These are phyloP conservation scores for Dunckerocampus dactyliophorus DNA, from an alignment of 2,113 vertebrate species.

Conservation along the genomic window DNA sequence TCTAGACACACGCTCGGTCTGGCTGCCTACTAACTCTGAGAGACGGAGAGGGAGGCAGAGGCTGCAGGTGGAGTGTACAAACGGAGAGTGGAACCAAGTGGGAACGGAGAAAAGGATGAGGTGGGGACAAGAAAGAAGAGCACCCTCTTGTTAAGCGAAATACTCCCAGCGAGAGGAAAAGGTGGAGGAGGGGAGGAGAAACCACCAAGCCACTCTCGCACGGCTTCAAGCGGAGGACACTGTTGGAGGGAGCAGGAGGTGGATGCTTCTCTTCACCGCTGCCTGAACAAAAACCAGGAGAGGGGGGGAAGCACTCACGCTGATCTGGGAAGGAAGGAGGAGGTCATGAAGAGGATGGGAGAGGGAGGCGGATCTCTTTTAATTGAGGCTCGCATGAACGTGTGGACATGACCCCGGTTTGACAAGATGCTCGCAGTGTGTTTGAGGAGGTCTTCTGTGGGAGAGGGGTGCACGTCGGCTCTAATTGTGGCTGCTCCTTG, in stretches of 20 bases:
- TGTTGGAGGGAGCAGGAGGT: conserved; percentile 17
- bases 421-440: conserved; percentile 50
- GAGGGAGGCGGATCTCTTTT: conserved; percentile 23
- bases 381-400: conserved; percentile 44
- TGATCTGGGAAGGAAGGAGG: conserved; percentile 5
- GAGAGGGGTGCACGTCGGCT: conserved; percentile 40
- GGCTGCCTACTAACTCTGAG: conserved; percentile 56
- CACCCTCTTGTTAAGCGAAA: conserved; percentile 37
- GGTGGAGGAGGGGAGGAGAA: conserved; percentile 33
- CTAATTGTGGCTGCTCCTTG: conserved; percentile 24
- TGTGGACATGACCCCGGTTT: conserved; percentile 37
- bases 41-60: conserved; percentile 46
- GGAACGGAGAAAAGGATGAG: conserved; percentile 51
- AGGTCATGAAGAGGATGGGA: conserved; percentile 44
- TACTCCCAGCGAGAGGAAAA: conserved; percentile 14
- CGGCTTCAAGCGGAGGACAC: conserved; percentile 19
- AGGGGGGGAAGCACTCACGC: conserved; percentile 23
- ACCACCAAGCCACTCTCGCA: conserved; percentile 20
- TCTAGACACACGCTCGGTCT: conserved; percentile 68
- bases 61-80: conserved; percentile 49
- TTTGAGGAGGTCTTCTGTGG: conserved; percentile 21
- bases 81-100: conserved; percentile 36
- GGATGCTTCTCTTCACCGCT: conserved; percentile 28
- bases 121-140: conserved; percentile 44
- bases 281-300: conserved; percentile 50